A percentile compares a stretch with the other conserved stretches of the same genome.
These are phyloP conservation scores for Catocala nupta DNA, from an alignment of 2,888 invertebrate genomes.

Conservation along the genomic window DNA sequence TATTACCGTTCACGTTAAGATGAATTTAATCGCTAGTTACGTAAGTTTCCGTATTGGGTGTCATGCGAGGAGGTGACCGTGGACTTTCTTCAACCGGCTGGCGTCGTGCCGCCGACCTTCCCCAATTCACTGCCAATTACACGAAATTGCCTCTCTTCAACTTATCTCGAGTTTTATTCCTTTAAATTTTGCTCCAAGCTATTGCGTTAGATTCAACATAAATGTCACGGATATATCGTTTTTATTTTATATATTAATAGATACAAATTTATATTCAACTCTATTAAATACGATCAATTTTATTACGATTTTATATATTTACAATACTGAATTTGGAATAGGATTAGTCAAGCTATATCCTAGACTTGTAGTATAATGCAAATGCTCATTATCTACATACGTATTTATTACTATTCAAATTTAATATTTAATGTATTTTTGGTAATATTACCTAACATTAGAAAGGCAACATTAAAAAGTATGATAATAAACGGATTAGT, in stretches of 20 bases:
- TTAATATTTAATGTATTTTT: too few species aligned
- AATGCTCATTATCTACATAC: too few species aligned
- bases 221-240: background rate
- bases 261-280: too few species aligned
- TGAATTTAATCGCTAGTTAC: constrained; percentile 10
- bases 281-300: too few species aligned
- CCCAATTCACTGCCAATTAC: constrained; percentile 55
- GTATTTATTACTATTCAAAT: too few species aligned
- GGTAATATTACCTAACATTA: too few species aligned
- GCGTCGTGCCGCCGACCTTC: constrained; percentile 52
- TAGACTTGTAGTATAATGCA: too few species aligned
- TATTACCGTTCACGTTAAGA: background rate
- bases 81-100: constrained; percentile 56
- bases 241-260: background rate
- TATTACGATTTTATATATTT: too few species aligned
- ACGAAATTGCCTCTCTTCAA: constrained; percentile 41
- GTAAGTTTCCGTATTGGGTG: constrained; percentile 48
- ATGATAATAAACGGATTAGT: too few species aligned
- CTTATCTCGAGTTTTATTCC: constrained; percentile 28
- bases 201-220: constrained; percentile 11
- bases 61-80: constrained; percentile 54
- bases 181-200: constrained; percentile 19
- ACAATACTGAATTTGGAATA: too few species aligned
- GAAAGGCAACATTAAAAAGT: too few species aligned
- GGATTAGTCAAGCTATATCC: too few species aligned